Evolutionary conservation across 2,113 vertebrate genomes (phyloP).

Genomic region (Upupa epops): DNA sequence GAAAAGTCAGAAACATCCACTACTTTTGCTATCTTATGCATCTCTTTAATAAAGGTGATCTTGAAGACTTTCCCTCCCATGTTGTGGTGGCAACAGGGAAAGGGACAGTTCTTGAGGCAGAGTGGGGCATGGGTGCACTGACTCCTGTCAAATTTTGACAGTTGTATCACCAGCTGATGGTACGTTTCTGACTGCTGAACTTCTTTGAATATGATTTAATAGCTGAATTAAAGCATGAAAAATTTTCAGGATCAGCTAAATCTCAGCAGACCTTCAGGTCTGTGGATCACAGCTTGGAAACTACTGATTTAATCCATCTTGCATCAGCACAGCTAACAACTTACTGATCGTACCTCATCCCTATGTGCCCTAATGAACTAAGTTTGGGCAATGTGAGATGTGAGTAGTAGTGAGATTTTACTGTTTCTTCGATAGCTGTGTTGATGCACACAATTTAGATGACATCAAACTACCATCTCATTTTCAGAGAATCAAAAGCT

Average conservation of each 20-base stretch:
- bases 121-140: neutral
- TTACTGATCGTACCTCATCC: neutral
- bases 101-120: neutral
- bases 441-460: neutral
- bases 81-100: neutral
- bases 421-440: neutral
- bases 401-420: rapidly evolving
- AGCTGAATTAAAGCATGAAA: neutral
- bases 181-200: neutral
- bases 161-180: neutral
- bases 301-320: neutral
- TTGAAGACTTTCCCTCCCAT: neutral
- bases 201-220: neutral
- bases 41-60: neutral
- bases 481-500: neutral
- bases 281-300: neutral
- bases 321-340: neutral
- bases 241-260: neutral
- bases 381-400: neutral
- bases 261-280: neutral
- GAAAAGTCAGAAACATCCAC: neutral
- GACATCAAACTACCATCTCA: neutral
- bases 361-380: neutral
- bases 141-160: neutral
- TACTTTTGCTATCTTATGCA: neutral